Percentiles rank a stretch among this genome's conserved stretches.
Conservation (phyloP, 2,113 vertebrate genomes). For the Suricata suricatta region DNA sequence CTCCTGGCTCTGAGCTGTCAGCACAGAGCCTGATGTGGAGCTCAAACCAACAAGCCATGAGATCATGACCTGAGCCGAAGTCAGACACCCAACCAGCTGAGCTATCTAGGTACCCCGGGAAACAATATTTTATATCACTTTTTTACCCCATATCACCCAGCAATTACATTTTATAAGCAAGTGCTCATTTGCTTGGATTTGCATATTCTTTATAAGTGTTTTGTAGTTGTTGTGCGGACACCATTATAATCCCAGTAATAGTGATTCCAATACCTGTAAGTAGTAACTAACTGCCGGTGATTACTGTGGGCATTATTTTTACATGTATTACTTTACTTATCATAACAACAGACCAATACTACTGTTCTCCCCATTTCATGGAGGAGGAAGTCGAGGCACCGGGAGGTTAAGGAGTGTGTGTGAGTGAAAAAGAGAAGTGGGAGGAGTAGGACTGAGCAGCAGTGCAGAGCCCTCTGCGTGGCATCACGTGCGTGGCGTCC, state of each 20-base stretch:
- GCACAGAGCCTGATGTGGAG: too few species aligned
- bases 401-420: neutral
- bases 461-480: accelerated
- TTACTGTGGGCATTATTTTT: neutral
- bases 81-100: too few species aligned
- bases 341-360: neutral
- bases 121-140: neutral
- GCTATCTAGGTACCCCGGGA: neutral
- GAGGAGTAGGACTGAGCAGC: neutral
- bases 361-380: neutral
- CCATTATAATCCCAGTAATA: neutral
- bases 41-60: too few species aligned
- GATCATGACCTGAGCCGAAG: too few species aligned
- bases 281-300: neutral
- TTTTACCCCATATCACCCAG: neutral
- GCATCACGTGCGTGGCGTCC: too few species aligned
- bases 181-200: neutral
- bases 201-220: neutral
- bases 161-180: neutral
- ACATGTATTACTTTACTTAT: neutral
- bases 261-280: neutral
- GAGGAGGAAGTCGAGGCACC: neutral
- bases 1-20: too few species aligned
- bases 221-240: neutral
- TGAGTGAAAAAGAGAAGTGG: neutral